Conservation (phyloP, 2,888 invertebrate species). For the Palloptera scutellata region DNA sequence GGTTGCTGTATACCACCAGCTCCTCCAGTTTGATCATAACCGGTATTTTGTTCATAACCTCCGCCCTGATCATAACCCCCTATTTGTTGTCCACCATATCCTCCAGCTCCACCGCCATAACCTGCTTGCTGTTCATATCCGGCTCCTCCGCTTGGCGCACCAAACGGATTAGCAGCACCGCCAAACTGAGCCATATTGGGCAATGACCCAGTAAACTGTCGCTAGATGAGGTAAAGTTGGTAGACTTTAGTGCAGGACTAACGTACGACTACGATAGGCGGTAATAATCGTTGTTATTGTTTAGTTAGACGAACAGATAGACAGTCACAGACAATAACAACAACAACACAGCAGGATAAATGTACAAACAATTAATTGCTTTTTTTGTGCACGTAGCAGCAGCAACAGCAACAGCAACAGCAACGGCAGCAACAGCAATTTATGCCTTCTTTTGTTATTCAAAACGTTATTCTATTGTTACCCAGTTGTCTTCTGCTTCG, state of each 20-base stretch:
- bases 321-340: too few species aligned
- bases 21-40: constrained; percentile 36
- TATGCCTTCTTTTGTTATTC: background rate
- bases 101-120: constrained; percentile 47
- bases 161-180: constrained; percentile 55
- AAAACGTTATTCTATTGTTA: background rate
- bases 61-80: constrained; percentile 51
- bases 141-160: constrained; percentile 47
- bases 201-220: constrained; percentile 13
- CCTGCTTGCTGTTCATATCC: constrained; percentile 53
- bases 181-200: constrained; percentile 43
- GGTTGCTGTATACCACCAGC: constrained; percentile 43
- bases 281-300: background rate
- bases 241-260: too few species aligned
- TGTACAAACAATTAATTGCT: too few species aligned
- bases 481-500: background rate
- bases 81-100: constrained; percentile 46
- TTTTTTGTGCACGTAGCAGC: too few species aligned
- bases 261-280: background rate
- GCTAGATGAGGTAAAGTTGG: too few species aligned
- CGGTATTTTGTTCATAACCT: constrained; percentile 39
- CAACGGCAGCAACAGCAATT: too few species aligned
- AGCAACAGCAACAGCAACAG: too few species aligned
- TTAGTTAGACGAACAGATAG: too few species aligned
- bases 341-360: too few species aligned